Evolutionary conservation across 2,888 invertebrate species (phyloP), one percentile per base, ranked within the genome.

Genomic region (Nycteola revayana): DNA sequence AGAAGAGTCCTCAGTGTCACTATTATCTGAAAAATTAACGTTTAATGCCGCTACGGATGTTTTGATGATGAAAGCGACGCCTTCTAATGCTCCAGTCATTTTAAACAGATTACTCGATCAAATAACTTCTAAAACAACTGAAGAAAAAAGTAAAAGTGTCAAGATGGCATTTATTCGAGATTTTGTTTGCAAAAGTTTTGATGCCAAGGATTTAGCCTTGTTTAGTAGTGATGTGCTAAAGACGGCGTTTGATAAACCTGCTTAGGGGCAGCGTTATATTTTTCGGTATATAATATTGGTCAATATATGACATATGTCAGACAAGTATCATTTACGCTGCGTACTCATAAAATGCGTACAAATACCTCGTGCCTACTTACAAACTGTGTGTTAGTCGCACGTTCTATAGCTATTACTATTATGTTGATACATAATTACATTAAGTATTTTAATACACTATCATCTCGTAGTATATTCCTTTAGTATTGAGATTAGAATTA

Each of bases 141-240:
- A 45, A 8, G 44, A 57, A 10, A 30, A 42, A 5, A 49, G 27
- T 39, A 48, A 32, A 25, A 54, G 36, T 26, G 57, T 47, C 10
- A 65, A 64, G 31, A 52, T 81, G 18, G 46, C 64, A 1, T 63
- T 69, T 41, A 34, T 85, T 28, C 60, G 56, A 48, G 62, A 79
- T 30, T 71, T 65, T 47, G 44, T 85, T 8, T 58, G 49, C 40
- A 49, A 73, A 9, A 77, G 56, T 34, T 82, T 75, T 52, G 63
- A 62, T 17, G 40, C 57, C 17, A 75, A 60, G 49, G 71, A 78
- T 33, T 66, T 84, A 29, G 59, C 77, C 30, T 43, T 74, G 35
- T 69, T 82, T 29, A 80, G 84, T 61, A 75, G 71, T 58, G 49
- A 76, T 6, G 36, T 85, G 28, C 54, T 85, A 28, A 66, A 66